Evolutionary conservation across 2,797 vertebrate species (phyloP), one percentile per base, ranked within the genome.

Genomic region (Sylvilagus floridanus): DNA sequence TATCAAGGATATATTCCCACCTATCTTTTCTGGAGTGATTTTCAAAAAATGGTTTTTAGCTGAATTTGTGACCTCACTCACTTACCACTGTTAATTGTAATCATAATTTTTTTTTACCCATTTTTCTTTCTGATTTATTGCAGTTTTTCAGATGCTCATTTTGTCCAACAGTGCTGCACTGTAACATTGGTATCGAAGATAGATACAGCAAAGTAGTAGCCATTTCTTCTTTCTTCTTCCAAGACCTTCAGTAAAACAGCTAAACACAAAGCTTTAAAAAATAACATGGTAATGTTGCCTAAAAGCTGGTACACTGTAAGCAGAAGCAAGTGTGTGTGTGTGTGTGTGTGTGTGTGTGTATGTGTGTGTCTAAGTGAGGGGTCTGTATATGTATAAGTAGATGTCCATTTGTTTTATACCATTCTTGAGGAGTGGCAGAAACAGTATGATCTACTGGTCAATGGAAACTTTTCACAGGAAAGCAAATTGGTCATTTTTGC

Each of bases 261-360:
- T 71, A 79, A 95, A 50, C 26, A 37, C 35, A 86, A 81, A 76
- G 54, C n/a, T 32, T 93, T 65, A 30, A 91, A 82, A 42, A 19
- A 63, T 0, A 35, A 4, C 16, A 30, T 35, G 6, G 6, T 69
- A 4, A 3, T 66, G 4, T 76, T 88, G 26, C 24, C 26, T 42
- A 66, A 72, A 7, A 82, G 21, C 6, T 21, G 28, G 7, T 35
- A 60, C 1, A 24, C 86, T 65, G 1, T 14, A 60, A 26, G 32
- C 62, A 32, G 54, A 81, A 57, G 21, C 19, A 30, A 68, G 57
- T 9, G 21, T 81, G 75, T 76, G 14, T 69, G 52, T 14, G 14
- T 22, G 12, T 65, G 52, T 21, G 32, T 30, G 19, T 32, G 7
- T 3, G 10, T 57, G 12, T 62, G 4, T 0, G n/a, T n/a, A n/a